A percentile compares a stretch with the other conserved stretches of the same genome.
These are phyloP conservation scores for Reticulitermes lucifugus DNA, from an alignment of 2,888 invertebrate genomes.

Conservation along the genomic window DNA sequence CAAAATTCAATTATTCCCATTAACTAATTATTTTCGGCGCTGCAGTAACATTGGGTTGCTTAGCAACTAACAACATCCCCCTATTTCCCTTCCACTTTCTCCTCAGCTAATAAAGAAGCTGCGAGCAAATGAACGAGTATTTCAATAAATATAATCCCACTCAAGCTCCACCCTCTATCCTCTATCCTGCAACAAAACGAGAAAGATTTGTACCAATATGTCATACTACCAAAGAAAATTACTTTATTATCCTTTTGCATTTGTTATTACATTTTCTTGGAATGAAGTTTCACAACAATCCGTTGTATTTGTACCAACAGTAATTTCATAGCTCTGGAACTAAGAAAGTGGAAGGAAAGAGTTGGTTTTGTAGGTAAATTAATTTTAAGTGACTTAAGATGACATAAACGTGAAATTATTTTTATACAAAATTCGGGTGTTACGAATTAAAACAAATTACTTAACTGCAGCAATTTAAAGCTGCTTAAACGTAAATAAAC, in stretches of 20 bases:
- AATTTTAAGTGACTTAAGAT: neutral
- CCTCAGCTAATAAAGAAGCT: constrained; percentile 7
- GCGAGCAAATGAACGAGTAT: neutral
- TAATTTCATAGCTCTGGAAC: neutral
- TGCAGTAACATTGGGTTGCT: neutral
- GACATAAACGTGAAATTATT: neutral
- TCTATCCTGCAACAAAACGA: neutral
- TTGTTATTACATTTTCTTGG: no score
- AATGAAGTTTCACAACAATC: neutral
- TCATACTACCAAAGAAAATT: constrained; percentile 2
- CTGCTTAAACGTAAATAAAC: neutral
- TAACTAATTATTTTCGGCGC: constrained; percentile 29
- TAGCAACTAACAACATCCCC: neutral
- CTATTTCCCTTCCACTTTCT: neutral
- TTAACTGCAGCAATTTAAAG: neutral
- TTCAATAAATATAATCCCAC: constrained; percentile 25
- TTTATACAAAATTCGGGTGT: neutral
- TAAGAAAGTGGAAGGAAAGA: neutral
- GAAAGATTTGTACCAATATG: neutral
- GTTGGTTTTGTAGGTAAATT: neutral
- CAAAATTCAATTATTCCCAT: constrained; percentile 37
- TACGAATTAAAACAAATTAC: neutral
- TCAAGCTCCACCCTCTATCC: neutral
- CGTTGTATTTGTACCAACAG: neutral
- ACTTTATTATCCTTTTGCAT: neutral